Evolutionary conservation across 2,113 vertebrate species (phyloP).

Genomic region (Lamprotornis superbus): DNA sequence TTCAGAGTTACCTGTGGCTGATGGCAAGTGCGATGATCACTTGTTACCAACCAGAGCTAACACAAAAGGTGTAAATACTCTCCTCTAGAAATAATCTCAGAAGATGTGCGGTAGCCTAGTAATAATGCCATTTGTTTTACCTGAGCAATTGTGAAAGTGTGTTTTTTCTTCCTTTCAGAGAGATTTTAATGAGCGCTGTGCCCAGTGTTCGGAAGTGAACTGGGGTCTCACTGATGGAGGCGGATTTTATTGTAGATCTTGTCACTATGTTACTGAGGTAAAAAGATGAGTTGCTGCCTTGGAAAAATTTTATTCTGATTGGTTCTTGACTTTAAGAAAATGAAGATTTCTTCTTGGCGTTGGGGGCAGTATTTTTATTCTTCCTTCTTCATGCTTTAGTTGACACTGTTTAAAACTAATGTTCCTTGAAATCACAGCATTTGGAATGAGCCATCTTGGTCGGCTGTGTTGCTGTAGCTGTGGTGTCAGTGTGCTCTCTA

Average conservation of each 20-base stretch:
- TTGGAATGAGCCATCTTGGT: neutral
- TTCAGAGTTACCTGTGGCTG: neutral
- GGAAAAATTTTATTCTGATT: neutral
- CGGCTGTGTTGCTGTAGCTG: neutral
- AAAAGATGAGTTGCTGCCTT: conserved; percentile 10
- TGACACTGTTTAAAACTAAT: neutral
- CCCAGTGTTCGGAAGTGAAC: conserved; percentile 81
- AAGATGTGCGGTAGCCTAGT: neutral
- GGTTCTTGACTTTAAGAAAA: neutral
- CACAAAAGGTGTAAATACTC: neutral
- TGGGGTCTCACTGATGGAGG: conserved; percentile 91
- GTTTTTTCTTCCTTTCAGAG: conserved; percentile 62
- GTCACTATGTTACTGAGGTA: conserved; percentile 93
- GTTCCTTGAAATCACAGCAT: neutral
- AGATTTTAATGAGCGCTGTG: conserved; percentile 80
- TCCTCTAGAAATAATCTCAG: neutral
- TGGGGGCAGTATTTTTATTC: neutral
- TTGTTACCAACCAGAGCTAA: neutral
- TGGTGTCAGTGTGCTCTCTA: neutral
- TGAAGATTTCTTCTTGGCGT: neutral
- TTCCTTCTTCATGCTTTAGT: neutral
- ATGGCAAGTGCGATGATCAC: neutral
- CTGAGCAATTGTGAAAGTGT: neutral
- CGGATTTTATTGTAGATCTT: conserved; percentile 87
- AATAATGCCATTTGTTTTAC: neutral